Percentiles rank a stretch among this genome's conserved stretches.
Conservation (phyloP, 2,113 vertebrate species). For the Gasterosteus aculeatus region DNA sequence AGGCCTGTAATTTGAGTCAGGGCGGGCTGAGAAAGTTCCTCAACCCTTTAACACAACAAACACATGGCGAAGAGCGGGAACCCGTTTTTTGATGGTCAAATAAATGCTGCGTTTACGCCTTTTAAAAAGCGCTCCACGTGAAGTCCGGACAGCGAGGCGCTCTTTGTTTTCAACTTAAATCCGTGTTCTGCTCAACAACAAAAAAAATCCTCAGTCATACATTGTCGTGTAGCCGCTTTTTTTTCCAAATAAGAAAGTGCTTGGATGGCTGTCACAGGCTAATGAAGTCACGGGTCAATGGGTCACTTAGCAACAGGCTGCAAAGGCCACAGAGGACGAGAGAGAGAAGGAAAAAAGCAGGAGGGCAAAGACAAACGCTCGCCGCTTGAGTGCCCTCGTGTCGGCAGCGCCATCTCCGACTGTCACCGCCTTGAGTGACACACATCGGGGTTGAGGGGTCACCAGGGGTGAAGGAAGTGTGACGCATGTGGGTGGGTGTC, state of each 20-base stretch:
- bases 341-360: conserved; percentile 29
- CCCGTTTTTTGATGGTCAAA: conserved; percentile 37
- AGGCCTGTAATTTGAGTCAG: conserved; percentile 53
- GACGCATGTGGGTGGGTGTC: conserved; percentile 24
- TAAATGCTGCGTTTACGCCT: conserved; percentile 31
- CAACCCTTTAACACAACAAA: conserved; percentile 38
- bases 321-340: conserved; percentile 45
- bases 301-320: conserved; percentile 60
- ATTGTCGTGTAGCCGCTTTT: conserved; percentile 20
- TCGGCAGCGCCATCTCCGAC: conserved; percentile 60
- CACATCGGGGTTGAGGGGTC: conserved; percentile 61
- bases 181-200: conserved; percentile 5
- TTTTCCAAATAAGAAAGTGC: conserved; percentile 31
- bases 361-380: conserved; percentile 60
- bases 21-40: conserved; percentile 22
- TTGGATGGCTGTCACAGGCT: conserved; percentile 58
- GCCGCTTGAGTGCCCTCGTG: conserved; percentile 52
- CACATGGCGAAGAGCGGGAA: conserved; percentile 20
- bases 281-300: conserved; percentile 60
- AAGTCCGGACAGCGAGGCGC: conserved; percentile 4
- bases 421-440: conserved; percentile 73
- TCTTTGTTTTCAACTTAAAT: neutral
- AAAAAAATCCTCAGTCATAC: conserved; percentile 8
- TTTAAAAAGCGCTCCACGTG: conserved; percentile 10
- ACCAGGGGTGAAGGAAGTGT: conserved; percentile 48